Conservation (phyloP, 2,888 invertebrate genomes). For the Troides aeacus region DNA sequence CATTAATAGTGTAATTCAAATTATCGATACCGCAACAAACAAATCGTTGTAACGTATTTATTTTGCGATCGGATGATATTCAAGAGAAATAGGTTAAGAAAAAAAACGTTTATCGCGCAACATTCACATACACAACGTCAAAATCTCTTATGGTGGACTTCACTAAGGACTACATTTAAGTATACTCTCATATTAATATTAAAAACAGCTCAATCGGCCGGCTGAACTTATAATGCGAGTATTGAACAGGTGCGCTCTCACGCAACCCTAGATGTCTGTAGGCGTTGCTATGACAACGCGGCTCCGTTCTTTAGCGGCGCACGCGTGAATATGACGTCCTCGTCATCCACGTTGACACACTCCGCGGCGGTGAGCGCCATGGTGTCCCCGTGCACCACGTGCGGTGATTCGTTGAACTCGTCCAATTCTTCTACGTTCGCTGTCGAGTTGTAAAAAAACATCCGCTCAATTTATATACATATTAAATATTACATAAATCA, state of each 20-base stretch:
- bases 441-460: slow-evolving; percentile 38
- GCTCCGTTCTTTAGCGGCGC: slow-evolving; percentile 57
- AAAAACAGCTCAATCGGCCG: slow-evolving; percentile 2
- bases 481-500: too few relatives aligned
- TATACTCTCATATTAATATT: slow-evolving; percentile 4
- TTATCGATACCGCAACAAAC: too few relatives aligned
- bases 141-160: neutral
- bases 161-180: slow-evolving; percentile 5
- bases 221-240: neutral
- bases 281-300: slow-evolving; percentile 63
- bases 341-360: slow-evolving; percentile 68
- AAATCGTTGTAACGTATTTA: too few relatives aligned
- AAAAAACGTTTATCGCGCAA: too few relatives aligned
- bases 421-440: slow-evolving; percentile 90
- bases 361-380: slow-evolving; percentile 66
- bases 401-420: slow-evolving; percentile 95
- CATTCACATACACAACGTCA: neutral
- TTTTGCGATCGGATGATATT: too few relatives aligned
- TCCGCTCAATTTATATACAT: neutral
- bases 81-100: too few relatives aligned
- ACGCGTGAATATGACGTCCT: slow-evolving; percentile 71
- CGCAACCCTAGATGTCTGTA: neutral
- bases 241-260: neutral
- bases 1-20: too few relatives aligned
- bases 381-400: slow-evolving; percentile 83